Evolutionary conservation across 2,888 invertebrate genomes (phyloP).

Genomic region (Lithosia quadra): DNA sequence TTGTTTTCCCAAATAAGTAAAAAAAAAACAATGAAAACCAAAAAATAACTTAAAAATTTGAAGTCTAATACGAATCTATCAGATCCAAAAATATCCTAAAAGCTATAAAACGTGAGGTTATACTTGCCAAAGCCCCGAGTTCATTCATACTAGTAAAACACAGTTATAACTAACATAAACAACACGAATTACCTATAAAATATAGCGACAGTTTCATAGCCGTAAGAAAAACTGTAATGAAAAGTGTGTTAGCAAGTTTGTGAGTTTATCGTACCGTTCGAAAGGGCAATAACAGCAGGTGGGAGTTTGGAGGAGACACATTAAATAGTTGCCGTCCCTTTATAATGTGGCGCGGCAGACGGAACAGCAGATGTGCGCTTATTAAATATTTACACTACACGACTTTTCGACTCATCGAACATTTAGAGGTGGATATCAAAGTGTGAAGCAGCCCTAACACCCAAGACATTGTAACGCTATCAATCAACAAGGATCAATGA

Average conservation of each 20-base stretch:
- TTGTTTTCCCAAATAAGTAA: too few relatives aligned
- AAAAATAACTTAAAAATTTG: not conserved
- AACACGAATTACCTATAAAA: not conserved
- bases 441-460: not conserved
- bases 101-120: too few relatives aligned
- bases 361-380: slow-evolving; percentile 32
- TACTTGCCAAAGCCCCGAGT: too few relatives aligned
- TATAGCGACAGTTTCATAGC: not conserved
- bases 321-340: slow-evolving; percentile 25
- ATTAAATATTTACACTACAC: slow-evolving; percentile 47
- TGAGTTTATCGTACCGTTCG: slow-evolving; percentile 10
- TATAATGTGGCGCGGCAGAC: slow-evolving; percentile 36
- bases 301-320: slow-evolving; percentile 29
- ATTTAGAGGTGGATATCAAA: not conserved
- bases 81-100: not conserved
- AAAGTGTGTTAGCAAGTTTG: not conserved
- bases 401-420: slow-evolving; percentile 21
- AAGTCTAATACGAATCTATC: not conserved
- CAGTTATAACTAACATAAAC: not conserved
- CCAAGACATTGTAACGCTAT: slow-evolving; percentile 39
- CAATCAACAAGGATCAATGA: slow-evolving; percentile 50
- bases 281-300: slow-evolving; percentile 11
- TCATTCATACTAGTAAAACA: not conserved
- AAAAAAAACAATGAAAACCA: too few relatives aligned
- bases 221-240: not conserved